Evolutionary conservation across 1,140 invertebrate species (phyloP).

Genomic region (Ceratina japonica): DNA sequence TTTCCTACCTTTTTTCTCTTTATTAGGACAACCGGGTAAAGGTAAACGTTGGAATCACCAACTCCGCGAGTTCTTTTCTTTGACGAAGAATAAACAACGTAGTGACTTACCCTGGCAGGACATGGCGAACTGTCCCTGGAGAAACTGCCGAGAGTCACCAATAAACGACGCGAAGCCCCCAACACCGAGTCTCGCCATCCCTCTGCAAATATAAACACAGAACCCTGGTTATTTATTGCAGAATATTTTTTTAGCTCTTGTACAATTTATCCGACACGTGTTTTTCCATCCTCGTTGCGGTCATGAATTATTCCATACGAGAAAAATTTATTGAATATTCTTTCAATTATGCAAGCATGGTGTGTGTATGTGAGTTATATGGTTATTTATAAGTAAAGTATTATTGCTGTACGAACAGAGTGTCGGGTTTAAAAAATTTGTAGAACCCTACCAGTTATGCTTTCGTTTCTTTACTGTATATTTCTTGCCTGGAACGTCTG

Average conservation of each 20-base stretch:
- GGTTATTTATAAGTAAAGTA: too few species aligned
- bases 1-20: neutral
- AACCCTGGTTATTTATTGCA: constrained; percentile 53
- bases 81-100: constrained; percentile 51
- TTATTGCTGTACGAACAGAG: too few species aligned
- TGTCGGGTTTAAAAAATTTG: too few species aligned
- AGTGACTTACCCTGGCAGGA: constrained; percentile 72
- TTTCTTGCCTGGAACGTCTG: neutral
- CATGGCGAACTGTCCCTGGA: constrained; percentile 75
- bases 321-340: neutral
- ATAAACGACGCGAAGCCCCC: constrained; percentile 75
- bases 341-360: too few species aligned
- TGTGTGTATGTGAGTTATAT: too few species aligned
- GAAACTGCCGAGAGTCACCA: constrained; percentile 76
- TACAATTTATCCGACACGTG: neutral
- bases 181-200: constrained; percentile 79
- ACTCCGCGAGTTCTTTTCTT: constrained; percentile 17
- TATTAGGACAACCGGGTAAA: neutral
- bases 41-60: constrained; percentile 22
- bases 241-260: constrained; percentile 18
- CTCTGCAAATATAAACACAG: constrained; percentile 71
- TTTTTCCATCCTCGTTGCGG: neutral
- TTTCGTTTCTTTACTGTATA: too few species aligned
- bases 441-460: too few species aligned
- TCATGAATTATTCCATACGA: neutral